Percentiles rank a stretch among this genome's conserved stretches.
These are phyloP conservation scores for Rhabdomys dilectus DNA, from an alignment of 2,113 vertebrate genomes.

Conservation along the genomic window DNA sequence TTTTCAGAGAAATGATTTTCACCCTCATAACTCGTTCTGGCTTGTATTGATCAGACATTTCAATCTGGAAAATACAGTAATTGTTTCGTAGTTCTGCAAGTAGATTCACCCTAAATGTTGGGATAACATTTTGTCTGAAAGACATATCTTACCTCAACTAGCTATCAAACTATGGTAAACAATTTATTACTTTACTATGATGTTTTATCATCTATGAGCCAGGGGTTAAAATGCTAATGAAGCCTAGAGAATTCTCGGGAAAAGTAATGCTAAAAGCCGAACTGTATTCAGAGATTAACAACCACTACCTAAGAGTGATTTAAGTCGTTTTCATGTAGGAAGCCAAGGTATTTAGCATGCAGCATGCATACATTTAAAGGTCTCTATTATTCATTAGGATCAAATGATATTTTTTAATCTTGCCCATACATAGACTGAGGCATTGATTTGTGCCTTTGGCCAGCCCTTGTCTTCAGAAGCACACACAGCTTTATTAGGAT, in stretches of 20 bases:
- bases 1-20: constrained; percentile 51
- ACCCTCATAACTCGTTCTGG: constrained; percentile 23
- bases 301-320: background rate
- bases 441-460: background rate
- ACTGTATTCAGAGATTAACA: constrained; percentile 56
- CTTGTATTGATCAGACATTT: constrained; percentile 23
- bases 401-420: constrained; percentile 31
- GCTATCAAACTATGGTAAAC: constrained; percentile 16
- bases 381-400: constrained; percentile 28
- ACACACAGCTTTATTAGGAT: background rate
- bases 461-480: background rate
- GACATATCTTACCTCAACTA: background rate
- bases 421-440: background rate
- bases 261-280: constrained; percentile 1
- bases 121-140: constrained; percentile 29
- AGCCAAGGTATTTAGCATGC: constrained; percentile 32
- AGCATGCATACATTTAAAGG: constrained; percentile 32
- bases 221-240: constrained; percentile 41
- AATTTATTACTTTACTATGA: constrained; percentile 41
- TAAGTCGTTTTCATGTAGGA: constrained; percentile 44
- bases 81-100: background rate
- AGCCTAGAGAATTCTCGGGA: constrained; percentile 1
- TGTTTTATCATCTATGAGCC: background rate
- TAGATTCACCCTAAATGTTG: constrained; percentile 1
- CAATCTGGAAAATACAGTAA: background rate